Conservation (phyloP, 1,140 invertebrate genomes). For the Dolichoris vasculosae region DNA sequence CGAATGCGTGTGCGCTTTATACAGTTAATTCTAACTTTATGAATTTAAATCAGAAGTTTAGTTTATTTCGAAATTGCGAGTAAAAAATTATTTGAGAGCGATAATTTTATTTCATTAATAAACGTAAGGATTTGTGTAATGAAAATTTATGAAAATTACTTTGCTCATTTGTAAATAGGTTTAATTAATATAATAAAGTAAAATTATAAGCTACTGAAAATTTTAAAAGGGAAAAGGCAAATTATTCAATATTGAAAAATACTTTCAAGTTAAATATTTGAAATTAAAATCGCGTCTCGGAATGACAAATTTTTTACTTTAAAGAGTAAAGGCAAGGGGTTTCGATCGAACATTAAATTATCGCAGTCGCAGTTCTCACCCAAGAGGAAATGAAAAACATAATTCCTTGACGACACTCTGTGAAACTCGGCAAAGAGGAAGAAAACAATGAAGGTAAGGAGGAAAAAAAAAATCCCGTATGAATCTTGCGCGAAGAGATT, state of each 20-base stretch:
- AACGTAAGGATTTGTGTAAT: not conserved
- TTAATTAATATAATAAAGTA: not conserved
- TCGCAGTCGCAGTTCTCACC: not conserved
- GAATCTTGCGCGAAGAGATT: not conserved
- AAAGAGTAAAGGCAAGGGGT: not conserved
- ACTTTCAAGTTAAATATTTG: not conserved
- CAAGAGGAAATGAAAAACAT: not conserved
- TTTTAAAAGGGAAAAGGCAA: not conserved
- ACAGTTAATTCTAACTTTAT: not conserved
- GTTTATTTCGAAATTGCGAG: not conserved
- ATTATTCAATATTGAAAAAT: not conserved
- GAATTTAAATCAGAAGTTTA: not conserved
- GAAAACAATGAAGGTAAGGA: not conserved
- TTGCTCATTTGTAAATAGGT: not conserved
- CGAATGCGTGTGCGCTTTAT: not conserved
- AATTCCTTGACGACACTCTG: not conserved
- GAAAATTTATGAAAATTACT: slow-evolving; percentile 13
- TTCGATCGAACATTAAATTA: no score
- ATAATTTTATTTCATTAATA: not conserved
- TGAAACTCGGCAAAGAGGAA: not conserved
- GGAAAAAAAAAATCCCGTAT: not conserved
- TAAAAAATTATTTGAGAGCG: not conserved
- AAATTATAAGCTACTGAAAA: slow-evolving; percentile 15
- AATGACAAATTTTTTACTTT: not conserved
- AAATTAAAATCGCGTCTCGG: not conserved